Percentiles rank a stretch among this genome's conserved stretches.
phyloP scores from a whole-genome alignment of 2,113 vertebrate genomes.

The Erythrocercus mccallii region DNA sequence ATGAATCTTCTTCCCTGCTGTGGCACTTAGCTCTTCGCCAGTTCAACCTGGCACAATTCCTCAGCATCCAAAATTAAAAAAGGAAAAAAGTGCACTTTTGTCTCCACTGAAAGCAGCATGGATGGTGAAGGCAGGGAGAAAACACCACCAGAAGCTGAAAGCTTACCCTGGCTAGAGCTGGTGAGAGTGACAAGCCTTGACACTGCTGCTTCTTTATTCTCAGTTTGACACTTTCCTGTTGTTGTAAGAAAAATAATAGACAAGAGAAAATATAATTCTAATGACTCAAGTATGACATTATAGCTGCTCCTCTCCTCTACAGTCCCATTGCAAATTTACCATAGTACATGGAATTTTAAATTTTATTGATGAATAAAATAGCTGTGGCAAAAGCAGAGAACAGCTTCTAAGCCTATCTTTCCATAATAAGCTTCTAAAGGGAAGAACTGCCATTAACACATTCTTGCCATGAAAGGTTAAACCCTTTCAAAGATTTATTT shows the following conservation, averaged over 20 bases:
- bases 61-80: constrained; percentile 23
- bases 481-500: not conserved
- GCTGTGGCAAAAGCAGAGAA: not conserved
- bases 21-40: constrained; percentile 51
- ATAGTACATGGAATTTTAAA: not conserved
- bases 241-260: not conserved
- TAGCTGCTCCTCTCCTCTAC: not conserved
- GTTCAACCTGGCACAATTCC: constrained; percentile 37
- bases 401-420: not conserved
- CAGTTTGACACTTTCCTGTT: not conserved
- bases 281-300: not conserved
- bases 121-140: not conserved
- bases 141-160: not conserved
- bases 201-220: not conserved
- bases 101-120: not conserved
- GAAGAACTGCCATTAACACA: not conserved
- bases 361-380: not conserved
- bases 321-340: not conserved
- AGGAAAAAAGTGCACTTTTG: not conserved
- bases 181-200: not conserved
- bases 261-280: not conserved
- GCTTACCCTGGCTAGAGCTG: not conserved
- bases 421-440: not conserved
- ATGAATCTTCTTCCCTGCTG: constrained; percentile 53
- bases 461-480: not conserved